Percentiles rank a stretch among this genome's conserved stretches.
Conservation (phyloP, 2,888 invertebrate species). For the Pachycephus smyrnensis region DNA sequence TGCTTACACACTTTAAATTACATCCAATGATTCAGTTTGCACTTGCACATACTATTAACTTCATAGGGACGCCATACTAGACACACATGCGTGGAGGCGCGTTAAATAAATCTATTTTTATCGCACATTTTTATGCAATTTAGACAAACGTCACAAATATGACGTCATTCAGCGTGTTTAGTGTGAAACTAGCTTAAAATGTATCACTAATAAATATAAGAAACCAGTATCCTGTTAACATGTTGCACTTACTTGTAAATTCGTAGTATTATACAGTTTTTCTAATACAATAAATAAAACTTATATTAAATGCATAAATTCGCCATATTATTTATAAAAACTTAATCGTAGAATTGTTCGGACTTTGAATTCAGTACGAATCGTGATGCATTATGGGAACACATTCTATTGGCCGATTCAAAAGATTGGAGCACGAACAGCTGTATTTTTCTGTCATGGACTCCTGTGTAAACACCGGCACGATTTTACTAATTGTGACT, state of each 20-base stretch:
- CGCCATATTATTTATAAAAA: background rate
- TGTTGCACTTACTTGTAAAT: background rate
- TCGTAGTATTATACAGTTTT: background rate
- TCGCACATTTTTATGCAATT: background rate
- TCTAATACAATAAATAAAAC: background rate
- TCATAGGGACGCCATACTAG: background rate
- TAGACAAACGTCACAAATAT: background rate
- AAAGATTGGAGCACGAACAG: background rate
- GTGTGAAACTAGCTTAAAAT: background rate
- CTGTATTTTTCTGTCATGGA: background rate
- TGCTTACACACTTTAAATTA: background rate
- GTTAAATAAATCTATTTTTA: background rate
- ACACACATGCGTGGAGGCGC: background rate
- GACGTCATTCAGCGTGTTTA: background rate
- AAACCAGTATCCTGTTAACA: background rate
- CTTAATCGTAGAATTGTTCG: background rate
- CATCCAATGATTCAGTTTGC: background rate
- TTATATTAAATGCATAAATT: background rate
- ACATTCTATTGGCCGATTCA: background rate
- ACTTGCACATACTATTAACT: background rate
- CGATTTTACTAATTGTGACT: background rate
- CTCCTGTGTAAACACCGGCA: background rate
- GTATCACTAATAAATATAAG: background rate
- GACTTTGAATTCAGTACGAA: background rate
- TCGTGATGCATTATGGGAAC: background rate